These are phyloP conservation scores for Laspeyria flexula DNA, from an alignment of 2,888 invertebrate genomes.

Conservation along the genomic window DNA sequence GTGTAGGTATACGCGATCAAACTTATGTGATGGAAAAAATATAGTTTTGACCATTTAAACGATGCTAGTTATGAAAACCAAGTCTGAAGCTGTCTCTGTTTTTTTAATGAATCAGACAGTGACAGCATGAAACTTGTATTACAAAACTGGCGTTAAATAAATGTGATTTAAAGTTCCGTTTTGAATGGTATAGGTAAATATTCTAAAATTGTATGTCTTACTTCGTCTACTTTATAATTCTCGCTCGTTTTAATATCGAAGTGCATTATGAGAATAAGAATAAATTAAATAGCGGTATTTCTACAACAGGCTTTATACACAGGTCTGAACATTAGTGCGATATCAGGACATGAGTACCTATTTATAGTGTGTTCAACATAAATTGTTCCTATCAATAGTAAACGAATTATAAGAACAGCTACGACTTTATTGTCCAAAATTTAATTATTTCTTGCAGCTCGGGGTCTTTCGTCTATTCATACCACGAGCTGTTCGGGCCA, in stretches of 20 bases:
- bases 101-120: neutral
- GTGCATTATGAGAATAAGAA: constrained; percentile 13
- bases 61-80: neutral
- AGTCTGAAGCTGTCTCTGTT: neutral
- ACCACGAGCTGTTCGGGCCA: no score
- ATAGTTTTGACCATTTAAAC: neutral
- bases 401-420: no score
- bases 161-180: no score
- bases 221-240: neutral
- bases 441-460: no score
- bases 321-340: no score
- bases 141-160: no score
- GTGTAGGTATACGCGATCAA: constrained; percentile 6
- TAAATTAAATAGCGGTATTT: neutral
- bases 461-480: no score
- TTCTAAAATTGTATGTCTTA: neutral
- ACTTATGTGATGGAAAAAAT: neutral
- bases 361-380: neutral
- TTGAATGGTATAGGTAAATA: neutral
- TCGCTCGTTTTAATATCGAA: constrained; percentile 3
- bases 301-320: neutral
- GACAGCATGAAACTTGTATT: no score
- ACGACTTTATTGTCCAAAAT: no score
- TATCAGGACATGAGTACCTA: no score
- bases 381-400: neutral